These are phyloP conservation scores for Eristalinus sepulchralis DNA, from an alignment of 2,888 invertebrate species.

Conservation along the genomic window DNA sequence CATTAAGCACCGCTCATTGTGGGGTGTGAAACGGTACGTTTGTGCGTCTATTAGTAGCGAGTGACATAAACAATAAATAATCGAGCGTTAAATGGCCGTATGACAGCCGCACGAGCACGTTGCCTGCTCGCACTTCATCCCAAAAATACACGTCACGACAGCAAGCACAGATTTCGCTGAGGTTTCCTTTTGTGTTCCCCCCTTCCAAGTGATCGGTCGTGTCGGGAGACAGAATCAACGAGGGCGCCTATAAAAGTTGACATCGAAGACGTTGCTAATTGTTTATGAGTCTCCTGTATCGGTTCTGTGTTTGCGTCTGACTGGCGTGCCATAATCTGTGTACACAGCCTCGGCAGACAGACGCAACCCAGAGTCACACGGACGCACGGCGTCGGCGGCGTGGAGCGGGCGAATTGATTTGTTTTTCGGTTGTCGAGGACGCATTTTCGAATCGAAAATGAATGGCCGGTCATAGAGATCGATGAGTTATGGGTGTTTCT, in stretches of 20 bases:
- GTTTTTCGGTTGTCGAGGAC: constrained; percentile 53
- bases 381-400: background rate
- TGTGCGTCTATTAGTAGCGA: constrained; percentile 66
- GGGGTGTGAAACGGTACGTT: constrained; percentile 44
- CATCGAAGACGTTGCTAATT: constrained; percentile 66
- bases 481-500: constrained; percentile 18
- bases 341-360: background rate
- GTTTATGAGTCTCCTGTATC: constrained; percentile 50
- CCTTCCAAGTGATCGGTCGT: constrained; percentile 2
- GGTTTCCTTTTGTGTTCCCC: background rate
- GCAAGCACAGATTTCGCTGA: constrained; percentile 8
- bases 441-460: constrained; percentile 1
- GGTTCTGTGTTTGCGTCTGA: constrained; percentile 1
- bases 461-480: background rate
- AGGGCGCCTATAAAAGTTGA: constrained; percentile 69
- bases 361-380: background rate
- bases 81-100: constrained; percentile 60
- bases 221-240: constrained; percentile 28
- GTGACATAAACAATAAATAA: constrained; percentile 64
- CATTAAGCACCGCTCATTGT: constrained; percentile 11
- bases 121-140: background rate
- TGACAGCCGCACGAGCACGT: constrained; percentile 55
- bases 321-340: constrained; percentile 9
- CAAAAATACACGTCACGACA: background rate
- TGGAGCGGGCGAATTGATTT: constrained; percentile 45